Evolutionary conservation across 2,113 vertebrate species (phyloP).

Genomic region (Cololabis saira): DNA sequence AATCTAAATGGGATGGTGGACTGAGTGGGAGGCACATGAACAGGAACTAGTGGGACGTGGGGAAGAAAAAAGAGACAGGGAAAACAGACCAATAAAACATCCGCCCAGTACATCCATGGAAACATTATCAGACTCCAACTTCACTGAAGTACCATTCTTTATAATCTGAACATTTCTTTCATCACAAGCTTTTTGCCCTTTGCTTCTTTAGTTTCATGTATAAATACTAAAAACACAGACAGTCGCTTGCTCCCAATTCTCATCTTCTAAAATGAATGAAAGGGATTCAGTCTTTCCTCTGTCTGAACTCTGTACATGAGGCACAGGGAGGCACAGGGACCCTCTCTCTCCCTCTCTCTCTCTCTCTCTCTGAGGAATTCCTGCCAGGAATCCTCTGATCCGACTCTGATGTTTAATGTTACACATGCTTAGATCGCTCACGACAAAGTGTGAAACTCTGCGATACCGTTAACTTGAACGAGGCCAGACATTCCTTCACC

Average conservation of each 20-base stretch:
- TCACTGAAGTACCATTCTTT: neutral
- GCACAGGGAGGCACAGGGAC: neutral
- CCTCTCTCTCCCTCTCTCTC: too few relatives aligned
- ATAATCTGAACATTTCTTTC: too few relatives aligned
- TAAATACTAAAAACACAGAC: neutral
- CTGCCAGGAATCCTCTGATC: conserved; percentile 52
- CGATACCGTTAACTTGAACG: conserved; percentile 69
- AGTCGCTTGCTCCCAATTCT: conserved; percentile 30
- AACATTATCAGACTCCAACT: conserved; percentile 19
- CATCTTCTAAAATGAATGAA: conserved; percentile 9
- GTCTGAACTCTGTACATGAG: neutral
- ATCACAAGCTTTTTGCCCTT: neutral
- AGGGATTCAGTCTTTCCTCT: conserved; percentile 1
- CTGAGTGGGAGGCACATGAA: conserved; percentile 60
- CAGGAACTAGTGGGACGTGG: conserved; percentile 58
- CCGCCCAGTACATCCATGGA: conserved; percentile 23
- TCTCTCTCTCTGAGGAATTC: conserved; percentile 20
- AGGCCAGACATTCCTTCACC: conserved; percentile 40
- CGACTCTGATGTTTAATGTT: conserved; percentile 60
- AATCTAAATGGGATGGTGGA: conserved; percentile 37
- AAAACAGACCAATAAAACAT: conserved; percentile 38
- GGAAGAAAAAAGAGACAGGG: too few relatives aligned
- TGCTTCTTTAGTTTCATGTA: neutral
- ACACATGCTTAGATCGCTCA: conserved; percentile 40
- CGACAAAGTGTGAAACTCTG: conserved; percentile 65